These are phyloP conservation scores for Chloebia gouldiae DNA, from an alignment of 2,113 vertebrate genomes.

Conservation along the genomic window DNA sequence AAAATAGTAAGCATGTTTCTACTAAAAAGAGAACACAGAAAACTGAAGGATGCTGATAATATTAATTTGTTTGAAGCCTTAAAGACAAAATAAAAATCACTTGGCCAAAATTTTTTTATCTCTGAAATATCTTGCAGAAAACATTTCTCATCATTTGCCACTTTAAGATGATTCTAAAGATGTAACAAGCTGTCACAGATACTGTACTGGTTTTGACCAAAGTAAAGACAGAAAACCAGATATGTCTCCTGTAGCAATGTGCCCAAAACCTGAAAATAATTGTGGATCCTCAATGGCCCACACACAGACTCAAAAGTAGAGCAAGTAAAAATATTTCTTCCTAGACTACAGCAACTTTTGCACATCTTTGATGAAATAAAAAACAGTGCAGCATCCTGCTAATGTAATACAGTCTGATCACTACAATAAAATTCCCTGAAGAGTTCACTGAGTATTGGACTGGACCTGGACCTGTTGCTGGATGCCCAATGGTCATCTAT, in stretches of 20 bases:
- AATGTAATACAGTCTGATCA: neutral
- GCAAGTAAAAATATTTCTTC: neutral
- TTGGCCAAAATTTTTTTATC: neutral
- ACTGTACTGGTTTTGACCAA: neutral
- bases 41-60: neutral
- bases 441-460: neutral
- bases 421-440: neutral
- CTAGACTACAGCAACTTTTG: neutral
- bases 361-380: neutral
- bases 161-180: neutral
- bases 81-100: neutral
- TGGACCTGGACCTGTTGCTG: neutral
- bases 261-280: constrained; percentile 32
- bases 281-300: neutral
- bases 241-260: neutral
- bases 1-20: neutral
- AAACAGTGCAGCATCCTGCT: neutral
- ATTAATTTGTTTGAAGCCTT: neutral
- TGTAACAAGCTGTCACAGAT: neutral
- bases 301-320: constrained; percentile 22
- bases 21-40: neutral
- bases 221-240: constrained; percentile 4
- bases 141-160: neutral
- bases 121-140: neutral
- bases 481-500: neutral